A percentile compares a stretch with the other conserved stretches of the same genome.
Conservation (phyloP, 2,888 invertebrate species). For the Himalopsyche japonica region DNA sequence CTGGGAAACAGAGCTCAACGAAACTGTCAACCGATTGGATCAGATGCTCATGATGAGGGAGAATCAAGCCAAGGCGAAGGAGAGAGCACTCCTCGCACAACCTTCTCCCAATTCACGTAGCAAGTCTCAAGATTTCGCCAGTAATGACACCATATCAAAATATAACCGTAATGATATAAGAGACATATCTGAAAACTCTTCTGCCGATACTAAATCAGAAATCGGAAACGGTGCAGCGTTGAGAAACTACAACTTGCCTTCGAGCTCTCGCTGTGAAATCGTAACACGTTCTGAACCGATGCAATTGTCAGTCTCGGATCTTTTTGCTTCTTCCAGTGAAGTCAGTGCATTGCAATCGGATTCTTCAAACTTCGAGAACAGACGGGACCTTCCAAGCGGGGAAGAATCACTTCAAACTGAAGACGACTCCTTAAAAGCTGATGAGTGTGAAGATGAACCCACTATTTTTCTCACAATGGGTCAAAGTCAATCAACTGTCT, state of each 20-base stretch:
- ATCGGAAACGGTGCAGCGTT: background rate
- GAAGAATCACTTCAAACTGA: too few species aligned
- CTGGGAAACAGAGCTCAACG: slow-evolving; percentile 77
- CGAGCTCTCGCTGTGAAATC: background rate
- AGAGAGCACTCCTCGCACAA: background rate
- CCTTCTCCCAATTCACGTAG: background rate
- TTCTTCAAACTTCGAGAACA: slow-evolving; percentile 1
- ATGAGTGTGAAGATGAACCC: too few species aligned
- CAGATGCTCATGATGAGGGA: slow-evolving; percentile 71
- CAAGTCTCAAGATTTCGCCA: background rate
- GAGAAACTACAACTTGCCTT: background rate
- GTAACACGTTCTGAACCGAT: background rate
- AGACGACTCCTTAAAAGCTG: too few species aligned
- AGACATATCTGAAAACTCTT: background rate
- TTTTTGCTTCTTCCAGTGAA: background rate
- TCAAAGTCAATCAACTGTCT: too few species aligned
- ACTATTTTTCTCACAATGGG: too few species aligned
- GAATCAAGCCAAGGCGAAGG: slow-evolving; percentile 59
- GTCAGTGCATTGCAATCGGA: slow-evolving; percentile 2
- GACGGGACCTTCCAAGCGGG: too few species aligned
- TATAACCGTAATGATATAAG: background rate
- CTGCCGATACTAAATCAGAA: background rate
- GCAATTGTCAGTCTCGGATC: background rate
- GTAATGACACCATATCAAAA: background rate
- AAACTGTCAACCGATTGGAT: slow-evolving; percentile 77